These are phyloP conservation scores for Myotis yumanensis DNA, from an alignment of 2,113 vertebrate species.

Conservation along the genomic window DNA sequence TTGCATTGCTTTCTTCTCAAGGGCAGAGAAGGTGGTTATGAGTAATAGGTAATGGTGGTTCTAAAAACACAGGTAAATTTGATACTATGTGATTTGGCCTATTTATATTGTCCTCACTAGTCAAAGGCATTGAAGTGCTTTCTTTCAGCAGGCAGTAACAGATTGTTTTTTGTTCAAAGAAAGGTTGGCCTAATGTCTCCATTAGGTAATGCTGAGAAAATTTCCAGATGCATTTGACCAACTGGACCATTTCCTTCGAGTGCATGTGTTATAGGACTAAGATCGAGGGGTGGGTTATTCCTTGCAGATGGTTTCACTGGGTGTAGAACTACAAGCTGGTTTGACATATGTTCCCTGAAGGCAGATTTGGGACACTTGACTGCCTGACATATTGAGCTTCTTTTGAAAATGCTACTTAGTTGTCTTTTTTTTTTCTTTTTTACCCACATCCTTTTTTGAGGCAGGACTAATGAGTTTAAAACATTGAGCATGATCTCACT, in stretches of 20 bases:
- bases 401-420: conserved; percentile 64
- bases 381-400: conserved; percentile 61
- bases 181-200: conserved; percentile 41
- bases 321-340: neutral
- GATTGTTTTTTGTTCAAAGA: conserved; percentile 55
- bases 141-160: conserved; percentile 39
- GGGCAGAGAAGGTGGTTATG: neutral
- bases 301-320: neutral
- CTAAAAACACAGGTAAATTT: neutral
- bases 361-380: conserved; percentile 52
- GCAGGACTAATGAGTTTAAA: conserved; percentile 42
- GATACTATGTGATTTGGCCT: neutral
- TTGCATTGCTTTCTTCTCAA: neutral
- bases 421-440: conserved; percentile 27
- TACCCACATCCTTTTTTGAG: neutral
- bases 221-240: conserved; percentile 32
- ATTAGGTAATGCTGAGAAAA: conserved; percentile 65
- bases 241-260: neutral
- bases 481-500: conserved; percentile 56
- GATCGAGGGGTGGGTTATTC: neutral
- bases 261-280: neutral
- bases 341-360: conserved; percentile 46
- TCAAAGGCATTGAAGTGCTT: conserved; percentile 20
- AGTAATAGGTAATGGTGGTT: neutral
- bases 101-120: conserved; percentile 49